These are phyloP conservation scores for Delphinus delphis DNA, from an alignment of 2,113 vertebrate genomes.

Conservation along the genomic window DNA sequence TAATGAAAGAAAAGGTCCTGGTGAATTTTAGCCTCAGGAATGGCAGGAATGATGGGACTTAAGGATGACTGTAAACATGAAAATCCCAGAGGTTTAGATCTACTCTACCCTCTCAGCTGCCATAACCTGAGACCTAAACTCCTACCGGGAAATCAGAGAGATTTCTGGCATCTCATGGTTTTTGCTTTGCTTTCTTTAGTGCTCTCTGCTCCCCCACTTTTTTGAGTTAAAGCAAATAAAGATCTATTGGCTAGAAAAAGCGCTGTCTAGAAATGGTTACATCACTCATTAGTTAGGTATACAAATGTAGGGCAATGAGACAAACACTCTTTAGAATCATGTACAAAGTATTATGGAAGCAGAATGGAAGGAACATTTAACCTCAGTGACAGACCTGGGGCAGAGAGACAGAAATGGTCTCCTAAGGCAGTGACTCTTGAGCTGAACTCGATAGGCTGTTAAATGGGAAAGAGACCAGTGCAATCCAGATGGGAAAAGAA, in stretches of 20 bases:
- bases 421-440: background rate
- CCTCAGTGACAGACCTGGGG: background rate
- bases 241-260: background rate
- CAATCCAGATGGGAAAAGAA: background rate
- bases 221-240: background rate
- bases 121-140: background rate
- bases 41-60: background rate
- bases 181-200: background rate
- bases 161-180: background rate
- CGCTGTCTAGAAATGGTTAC: background rate
- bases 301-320: background rate
- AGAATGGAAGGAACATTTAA: background rate
- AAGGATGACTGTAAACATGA: background rate
- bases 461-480: background rate
- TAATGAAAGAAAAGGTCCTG: background rate
- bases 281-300: background rate
- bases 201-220: rapidly evolving
- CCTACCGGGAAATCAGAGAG: background rate
- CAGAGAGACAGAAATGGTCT: background rate
- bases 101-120: background rate
- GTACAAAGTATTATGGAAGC: background rate
- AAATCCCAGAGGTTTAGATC: background rate
- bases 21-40: background rate
- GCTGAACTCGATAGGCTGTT: background rate
- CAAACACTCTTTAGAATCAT: background rate